A percentile compares a stretch with the other conserved stretches of the same genome.
phyloP scores from a whole-genome alignment of 2,888 invertebrate genomes.

The Parelbella ahira region DNA sequence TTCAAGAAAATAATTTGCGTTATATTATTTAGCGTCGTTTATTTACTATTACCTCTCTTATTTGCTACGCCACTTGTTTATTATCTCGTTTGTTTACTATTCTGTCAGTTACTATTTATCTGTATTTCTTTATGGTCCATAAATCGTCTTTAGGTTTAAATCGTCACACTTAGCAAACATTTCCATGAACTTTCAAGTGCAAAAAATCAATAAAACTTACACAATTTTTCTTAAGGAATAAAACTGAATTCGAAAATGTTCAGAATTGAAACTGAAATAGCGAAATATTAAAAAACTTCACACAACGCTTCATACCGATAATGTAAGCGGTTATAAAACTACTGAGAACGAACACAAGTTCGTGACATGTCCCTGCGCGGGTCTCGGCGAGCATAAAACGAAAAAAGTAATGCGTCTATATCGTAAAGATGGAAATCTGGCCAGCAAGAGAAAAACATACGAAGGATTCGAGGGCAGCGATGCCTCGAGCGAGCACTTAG shows the following conservation, averaged over 20 bases:
- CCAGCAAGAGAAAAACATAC: constrained; percentile 65
- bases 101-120: constrained; percentile 2
- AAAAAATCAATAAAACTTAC: constrained; percentile 4
- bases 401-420: constrained; percentile 56
- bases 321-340: constrained; percentile 15
- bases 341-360: constrained; percentile 20
- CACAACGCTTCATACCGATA: constrained; percentile 7
- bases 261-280: constrained; percentile 10
- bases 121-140: too few relatives aligned
- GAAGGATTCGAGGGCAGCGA: constrained; percentile 61
- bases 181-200: too few relatives aligned
- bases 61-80: too few relatives aligned
- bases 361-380: constrained; percentile 25
- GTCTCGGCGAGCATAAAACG: constrained; percentile 45
- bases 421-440: constrained; percentile 74
- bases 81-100: constrained; percentile 2
- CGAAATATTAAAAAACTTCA: constrained; percentile 12
- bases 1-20: constrained; percentile 9
- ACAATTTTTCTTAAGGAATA: too few relatives aligned
- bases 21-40: too few relatives aligned
- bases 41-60: too few relatives aligned
- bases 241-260: constrained; percentile 10
- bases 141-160: too few relatives aligned
- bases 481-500: constrained; percentile 78
- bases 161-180: too few relatives aligned